Evolutionary conservation across 1,140 invertebrate genomes (phyloP).

Genomic region (Eupeodes corollae): DNA sequence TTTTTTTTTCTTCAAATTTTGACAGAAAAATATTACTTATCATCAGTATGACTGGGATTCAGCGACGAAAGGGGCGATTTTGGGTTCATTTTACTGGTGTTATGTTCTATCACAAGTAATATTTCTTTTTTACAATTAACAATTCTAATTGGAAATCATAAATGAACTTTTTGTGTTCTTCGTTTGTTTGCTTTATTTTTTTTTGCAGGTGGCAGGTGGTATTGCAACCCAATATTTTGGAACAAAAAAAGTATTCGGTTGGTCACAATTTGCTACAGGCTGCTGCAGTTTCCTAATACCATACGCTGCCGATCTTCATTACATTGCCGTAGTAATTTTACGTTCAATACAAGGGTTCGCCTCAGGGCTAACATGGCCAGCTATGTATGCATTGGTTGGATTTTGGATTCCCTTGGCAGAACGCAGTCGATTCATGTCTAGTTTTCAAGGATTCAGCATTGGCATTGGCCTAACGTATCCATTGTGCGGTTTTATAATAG

Average conservation of each 20-base stretch:
- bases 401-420: slow-evolving; percentile 72
- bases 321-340: slow-evolving; percentile 46
- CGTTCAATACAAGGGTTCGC: slow-evolving; percentile 56
- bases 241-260: slow-evolving; percentile 67
- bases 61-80: slow-evolving; percentile 48
- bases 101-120: slow-evolving; percentile 52
- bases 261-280: slow-evolving; percentile 56
- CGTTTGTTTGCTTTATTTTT: not conserved
- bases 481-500: slow-evolving; percentile 56
- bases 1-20: not conserved
- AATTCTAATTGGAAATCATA: too few species aligned
- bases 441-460: slow-evolving; percentile 65
- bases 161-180: not conserved
- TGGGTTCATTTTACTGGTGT: slow-evolving; percentile 61
- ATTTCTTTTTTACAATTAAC: not conserved
- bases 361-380: slow-evolving; percentile 74
- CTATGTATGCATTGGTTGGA: slow-evolving; percentile 74
- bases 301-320: slow-evolving; percentile 48
- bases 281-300: slow-evolving; percentile 56
- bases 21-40: not conserved
- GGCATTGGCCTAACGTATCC: slow-evolving; percentile 61
- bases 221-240: slow-evolving; percentile 65
- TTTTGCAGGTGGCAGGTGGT: slow-evolving; percentile 46
- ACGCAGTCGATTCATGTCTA: slow-evolving; percentile 63
- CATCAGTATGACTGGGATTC: slow-evolving; percentile 49